Evolutionary conservation across 2,113 vertebrate genomes (phyloP), one percentile per base, ranked within the genome.

Genomic region (Beaufortia kweichowensis): DNA sequence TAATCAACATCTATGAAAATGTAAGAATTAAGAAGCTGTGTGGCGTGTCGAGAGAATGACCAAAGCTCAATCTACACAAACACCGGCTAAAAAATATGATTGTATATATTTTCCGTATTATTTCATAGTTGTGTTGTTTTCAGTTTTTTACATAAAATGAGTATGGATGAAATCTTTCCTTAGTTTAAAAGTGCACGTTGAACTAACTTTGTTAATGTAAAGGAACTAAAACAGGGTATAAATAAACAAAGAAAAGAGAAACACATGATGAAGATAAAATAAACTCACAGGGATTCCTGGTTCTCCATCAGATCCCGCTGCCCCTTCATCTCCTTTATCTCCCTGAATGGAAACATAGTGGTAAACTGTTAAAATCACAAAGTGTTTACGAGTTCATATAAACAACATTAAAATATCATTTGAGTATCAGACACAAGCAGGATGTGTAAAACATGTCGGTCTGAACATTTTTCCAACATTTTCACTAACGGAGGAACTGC

Each of bases 241-340:
- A 78, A 66, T 53, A 63, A n/a, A 43, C n/a, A 59, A 53, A 21
- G 48, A 53, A 21, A n/a, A n/a, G 17, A 50, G 14, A 8, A 7
- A 50, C n/a, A 21, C 7, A 53, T 53, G 48, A 53, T 53, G 48
- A 53, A 21, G 19, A 61, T 3, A 19, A 26, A 28, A 19, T 46
- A 15, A 41, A 75, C 86, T 82, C 61, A 86, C 84, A 61, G 80
- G 84, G 56, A 78, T 48, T 15, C 86, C 86, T 3, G 46, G 63
- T 28, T 60, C 63, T 79, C 86, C 85, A 23, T 85, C 85, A 6
- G 28, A 26, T 8, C 79, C 86, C 7, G 60, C 53, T 1, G 43
- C 35, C 1, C 83, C 82, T 19, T 12, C 1, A 0, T 66, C 75
- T 43, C 86, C 86, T 76, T 80, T 86, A 28, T 85, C 79, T 48